These are phyloP conservation scores for Acanthopleura granulata DNA, from an alignment of 2,888 invertebrate species.

Conservation along the genomic window DNA sequence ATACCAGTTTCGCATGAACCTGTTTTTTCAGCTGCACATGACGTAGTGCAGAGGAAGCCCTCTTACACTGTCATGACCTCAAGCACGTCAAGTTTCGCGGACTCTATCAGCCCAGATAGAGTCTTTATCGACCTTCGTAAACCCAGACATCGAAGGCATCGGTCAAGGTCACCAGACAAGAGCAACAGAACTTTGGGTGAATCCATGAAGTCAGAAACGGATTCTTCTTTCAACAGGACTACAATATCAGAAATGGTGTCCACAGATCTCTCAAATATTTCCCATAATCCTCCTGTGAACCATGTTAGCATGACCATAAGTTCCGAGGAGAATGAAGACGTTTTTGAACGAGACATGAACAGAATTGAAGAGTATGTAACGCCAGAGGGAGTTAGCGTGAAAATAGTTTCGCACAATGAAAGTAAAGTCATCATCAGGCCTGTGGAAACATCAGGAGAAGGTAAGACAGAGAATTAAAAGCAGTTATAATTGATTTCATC, in stretches of 20 bases:
- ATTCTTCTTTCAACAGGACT: background rate
- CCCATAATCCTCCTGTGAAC: background rate
- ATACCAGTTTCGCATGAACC: background rate
- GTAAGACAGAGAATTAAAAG: too few species aligned
- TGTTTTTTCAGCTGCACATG: background rate
- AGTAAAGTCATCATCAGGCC: too few species aligned
- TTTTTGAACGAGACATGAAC: too few species aligned
- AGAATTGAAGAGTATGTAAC: too few species aligned
- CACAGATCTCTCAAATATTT: background rate
- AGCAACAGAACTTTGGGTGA: too few species aligned
- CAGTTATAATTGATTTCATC: too few species aligned
- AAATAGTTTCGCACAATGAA: too few species aligned
- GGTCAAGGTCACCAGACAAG: background rate
- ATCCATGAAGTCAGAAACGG: background rate
- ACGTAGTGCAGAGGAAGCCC: background rate
- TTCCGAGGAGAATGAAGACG: background rate
- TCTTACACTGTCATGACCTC: slow-evolving; percentile 1
- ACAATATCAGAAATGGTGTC: background rate
- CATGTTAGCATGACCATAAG: background rate
- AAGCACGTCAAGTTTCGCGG: background rate
- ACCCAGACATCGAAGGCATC: background rate
- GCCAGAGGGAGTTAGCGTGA: too few species aligned
- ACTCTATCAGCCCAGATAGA: background rate
- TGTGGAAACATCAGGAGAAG: too few species aligned
- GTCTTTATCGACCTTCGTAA: background rate